Evolutionary conservation across 37 sponge, comb jelly and placozoan species (phyloP).

Genomic region (Beroe ovata): DNA sequence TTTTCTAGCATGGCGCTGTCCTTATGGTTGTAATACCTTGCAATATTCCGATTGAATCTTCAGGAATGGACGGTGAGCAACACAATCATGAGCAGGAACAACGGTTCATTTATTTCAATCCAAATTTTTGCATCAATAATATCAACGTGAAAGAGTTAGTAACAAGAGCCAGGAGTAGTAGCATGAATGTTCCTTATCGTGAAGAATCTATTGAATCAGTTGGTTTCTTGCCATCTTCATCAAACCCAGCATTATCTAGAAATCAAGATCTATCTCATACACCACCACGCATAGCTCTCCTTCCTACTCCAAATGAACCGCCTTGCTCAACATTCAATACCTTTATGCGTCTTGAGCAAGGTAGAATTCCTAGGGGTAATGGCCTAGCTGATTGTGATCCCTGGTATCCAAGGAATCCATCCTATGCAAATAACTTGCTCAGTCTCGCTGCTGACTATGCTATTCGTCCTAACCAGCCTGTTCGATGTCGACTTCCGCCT

Average conservation of each 20-base stretch:
- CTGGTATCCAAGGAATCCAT: conserved; percentile 3
- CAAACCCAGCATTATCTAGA: neutral
- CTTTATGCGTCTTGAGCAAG: too few species aligned
- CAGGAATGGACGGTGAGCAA: too few species aligned
- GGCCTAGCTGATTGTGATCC: neutral
- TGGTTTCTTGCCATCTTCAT: neutral
- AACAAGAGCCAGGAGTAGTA: neutral
- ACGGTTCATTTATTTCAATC: conserved; percentile 46
- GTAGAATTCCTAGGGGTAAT: neutral
- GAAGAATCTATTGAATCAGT: neutral
- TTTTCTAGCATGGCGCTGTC: neutral
- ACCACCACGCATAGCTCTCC: neutral
- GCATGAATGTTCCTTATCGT: neutral
- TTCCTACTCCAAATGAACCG: neutral
- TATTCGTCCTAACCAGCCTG: neutral
- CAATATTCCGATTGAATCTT: too few species aligned
- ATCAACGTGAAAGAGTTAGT: conserved; percentile 52
- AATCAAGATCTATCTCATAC: neutral
- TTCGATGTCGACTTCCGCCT: neutral
- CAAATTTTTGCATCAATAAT: conserved; percentile 37
- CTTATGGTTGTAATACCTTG: too few species aligned
- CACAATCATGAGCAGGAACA: neutral
- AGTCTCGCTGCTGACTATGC: conserved; percentile 44
- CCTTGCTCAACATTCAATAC: neutral
- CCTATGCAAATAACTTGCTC: neutral